Base-by-base conservation (phyloP, 2,113 vertebrate genomes). In the Pachypanchax playfairii region DNA sequence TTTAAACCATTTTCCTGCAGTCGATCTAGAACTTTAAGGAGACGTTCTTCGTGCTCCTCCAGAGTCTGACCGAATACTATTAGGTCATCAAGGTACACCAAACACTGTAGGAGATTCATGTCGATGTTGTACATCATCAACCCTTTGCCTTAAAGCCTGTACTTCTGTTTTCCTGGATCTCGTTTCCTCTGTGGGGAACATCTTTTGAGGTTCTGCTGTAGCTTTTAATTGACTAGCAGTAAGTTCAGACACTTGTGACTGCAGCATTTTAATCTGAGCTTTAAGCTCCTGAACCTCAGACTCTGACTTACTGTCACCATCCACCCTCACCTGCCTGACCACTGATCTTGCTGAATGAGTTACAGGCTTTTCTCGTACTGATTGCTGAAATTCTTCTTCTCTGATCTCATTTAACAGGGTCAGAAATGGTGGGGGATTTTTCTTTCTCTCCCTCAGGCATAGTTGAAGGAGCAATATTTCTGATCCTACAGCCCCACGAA, bases 81-180 rank as follows among this genome's bases (percentile, higher is more conserved):
- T 1, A 66, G 8, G 4, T 73, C 42, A 35, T 60, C 70, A 0
- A 66, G 15, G 3, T 73, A 66, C 1, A 73, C 63, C 0, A 66
- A 1, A 0, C 52, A 47, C 18, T 73, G n/a, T 0, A 73, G 38
- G 1, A 72, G 22, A 6, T 72, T 15, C 52, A 72, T 64, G 18
- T 63, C 68, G 8, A 42, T 20, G 17, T 18, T 21, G 42, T 10
- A 43, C 1, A 6, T 43, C 41, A n/a, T 43, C 41, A n/a, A 43
- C 41, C 17, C 10, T 6, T 20, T 43, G 7, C 17, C 18, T 20
- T 43, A 43, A 20, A 8, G 41, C 41, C n/a, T 43, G 41, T 20
- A 43, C n/a, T 20, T 43, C 41, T 6, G n/a, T 0, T 43, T 43
- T 21, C 20, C 31, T 33, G 31, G 31, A 9, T 43, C 15, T 20